Percentiles rank a stretch among this genome's conserved stretches.
These are phyloP conservation scores for Dasypus novemcinctus DNA, from an alignment of 2,113 vertebrate genomes.

Conservation along the genomic window DNA sequence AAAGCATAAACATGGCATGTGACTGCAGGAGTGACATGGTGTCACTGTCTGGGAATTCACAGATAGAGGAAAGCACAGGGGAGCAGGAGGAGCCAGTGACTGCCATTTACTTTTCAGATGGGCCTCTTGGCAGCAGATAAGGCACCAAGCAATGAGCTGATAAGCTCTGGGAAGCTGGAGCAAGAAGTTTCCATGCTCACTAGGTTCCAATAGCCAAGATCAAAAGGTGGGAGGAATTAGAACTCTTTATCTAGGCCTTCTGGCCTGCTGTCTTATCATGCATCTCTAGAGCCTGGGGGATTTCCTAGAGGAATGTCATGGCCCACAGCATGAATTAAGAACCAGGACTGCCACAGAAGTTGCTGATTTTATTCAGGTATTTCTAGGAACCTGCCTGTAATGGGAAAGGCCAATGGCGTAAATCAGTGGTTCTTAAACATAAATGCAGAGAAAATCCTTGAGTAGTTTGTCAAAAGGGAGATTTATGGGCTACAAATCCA, in stretches of 20 bases:
- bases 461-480: neutral
- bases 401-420: neutral
- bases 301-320: neutral
- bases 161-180: neutral
- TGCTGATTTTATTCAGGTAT: neutral
- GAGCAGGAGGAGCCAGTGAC: neutral
- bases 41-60: neutral
- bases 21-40: neutral
- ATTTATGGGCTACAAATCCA: neutral
- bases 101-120: neutral
- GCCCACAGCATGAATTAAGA: neutral
- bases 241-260: neutral
- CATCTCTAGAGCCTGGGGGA: neutral
- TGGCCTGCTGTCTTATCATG: neutral
- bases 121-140: neutral
- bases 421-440: neutral
- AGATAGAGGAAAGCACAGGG: neutral
- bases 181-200: too few relatives aligned
- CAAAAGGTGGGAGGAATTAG: neutral
- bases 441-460: neutral
- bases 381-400: neutral
- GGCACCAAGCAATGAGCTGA: neutral
- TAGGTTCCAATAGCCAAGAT: neutral
- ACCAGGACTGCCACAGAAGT: conserved; percentile 29
- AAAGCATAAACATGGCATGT: neutral